Evolutionary conservation across 2,113 vertebrate species (phyloP).

Genomic region (Tor tambroides): DNA sequence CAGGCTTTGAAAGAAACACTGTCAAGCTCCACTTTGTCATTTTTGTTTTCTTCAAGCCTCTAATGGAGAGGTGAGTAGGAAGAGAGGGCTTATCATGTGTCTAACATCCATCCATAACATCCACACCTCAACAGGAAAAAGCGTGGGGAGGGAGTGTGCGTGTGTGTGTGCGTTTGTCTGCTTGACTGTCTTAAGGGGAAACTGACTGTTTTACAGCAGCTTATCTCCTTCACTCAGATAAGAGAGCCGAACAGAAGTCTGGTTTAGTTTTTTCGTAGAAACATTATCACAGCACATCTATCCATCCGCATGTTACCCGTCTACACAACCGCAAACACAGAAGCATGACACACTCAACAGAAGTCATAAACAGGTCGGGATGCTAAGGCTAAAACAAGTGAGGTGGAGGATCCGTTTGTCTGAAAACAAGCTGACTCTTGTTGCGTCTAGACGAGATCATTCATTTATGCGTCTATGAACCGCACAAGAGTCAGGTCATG

Average conservation of each 20-base stretch:
- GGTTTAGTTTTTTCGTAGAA: not conserved
- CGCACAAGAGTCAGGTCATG: constrained; percentile 17
- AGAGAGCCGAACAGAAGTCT: constrained; percentile 18
- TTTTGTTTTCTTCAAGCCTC: constrained; percentile 14
- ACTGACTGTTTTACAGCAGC: constrained; percentile 40
- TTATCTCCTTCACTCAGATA: constrained; percentile 42
- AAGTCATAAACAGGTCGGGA: constrained; percentile 17
- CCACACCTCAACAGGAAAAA: constrained; percentile 40
- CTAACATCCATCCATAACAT: constrained; percentile 44
- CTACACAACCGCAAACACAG: not conserved
- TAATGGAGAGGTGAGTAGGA: constrained; percentile 32
- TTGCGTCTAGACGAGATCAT: constrained; percentile 26
- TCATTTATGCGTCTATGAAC: too few relatives aligned
- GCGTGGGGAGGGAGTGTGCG: constrained; percentile 3
- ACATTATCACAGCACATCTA: constrained; percentile 24
- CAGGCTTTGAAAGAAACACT: not conserved
- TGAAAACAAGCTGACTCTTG: constrained; percentile 45
- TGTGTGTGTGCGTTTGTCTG: not conserved
- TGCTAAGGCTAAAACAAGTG: constrained; percentile 5
- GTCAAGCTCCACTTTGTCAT: not conserved
- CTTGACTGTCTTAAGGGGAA: constrained; percentile 41
- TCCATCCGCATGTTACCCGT: constrained; percentile 23
- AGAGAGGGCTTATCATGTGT: constrained; percentile 39
- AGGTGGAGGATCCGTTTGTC: not conserved
- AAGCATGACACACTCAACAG: constrained; percentile 20